Conservation (phyloP, 2,113 vertebrate species). For the Oreochromis spilurus region DNA sequence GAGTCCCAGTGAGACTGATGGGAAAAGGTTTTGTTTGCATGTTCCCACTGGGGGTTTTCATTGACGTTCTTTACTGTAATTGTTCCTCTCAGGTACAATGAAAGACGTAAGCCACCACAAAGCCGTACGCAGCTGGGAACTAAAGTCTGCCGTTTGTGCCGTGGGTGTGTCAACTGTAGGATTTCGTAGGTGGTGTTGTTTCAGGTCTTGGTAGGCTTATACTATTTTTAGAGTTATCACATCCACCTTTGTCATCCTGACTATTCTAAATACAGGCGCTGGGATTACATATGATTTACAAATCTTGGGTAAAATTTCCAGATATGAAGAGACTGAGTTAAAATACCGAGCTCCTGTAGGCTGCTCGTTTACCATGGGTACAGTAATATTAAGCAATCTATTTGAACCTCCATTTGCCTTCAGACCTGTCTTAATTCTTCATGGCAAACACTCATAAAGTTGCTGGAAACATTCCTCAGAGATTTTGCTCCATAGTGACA, state of each 20-base stretch:
- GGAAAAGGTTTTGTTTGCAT: conserved; percentile 17
- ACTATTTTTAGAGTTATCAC: conserved; percentile 28
- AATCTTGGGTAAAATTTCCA: not conserved
- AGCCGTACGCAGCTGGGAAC: conserved; percentile 20
- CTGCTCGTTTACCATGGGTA: not conserved
- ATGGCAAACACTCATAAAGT: not conserved
- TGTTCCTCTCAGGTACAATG: conserved; percentile 15
- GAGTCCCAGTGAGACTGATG: not conserved
- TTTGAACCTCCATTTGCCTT: not conserved
- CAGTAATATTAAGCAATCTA: not conserved
- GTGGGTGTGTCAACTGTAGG: conserved; percentile 58
- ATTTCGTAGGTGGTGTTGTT: conserved; percentile 24
- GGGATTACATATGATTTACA: not conserved
- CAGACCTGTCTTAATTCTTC: not conserved
- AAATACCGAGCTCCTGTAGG: not conserved
- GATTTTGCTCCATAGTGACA: not conserved
- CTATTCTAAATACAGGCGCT: not conserved
- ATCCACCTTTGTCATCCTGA: conserved; percentile 10
- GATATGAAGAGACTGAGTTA: not conserved
- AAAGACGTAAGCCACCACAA: conserved; percentile 14
- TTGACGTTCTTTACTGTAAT: conserved; percentile 5
- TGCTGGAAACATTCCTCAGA: not conserved
- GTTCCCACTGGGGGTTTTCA: not conserved
- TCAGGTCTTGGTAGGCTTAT: conserved; percentile 2
- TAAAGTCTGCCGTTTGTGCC: conserved; percentile 17